Percentiles rank a stretch among this genome's conserved stretches.
phyloP scores from a whole-genome alignment of 2,113 vertebrate species.

The Isichthys henryi region DNA sequence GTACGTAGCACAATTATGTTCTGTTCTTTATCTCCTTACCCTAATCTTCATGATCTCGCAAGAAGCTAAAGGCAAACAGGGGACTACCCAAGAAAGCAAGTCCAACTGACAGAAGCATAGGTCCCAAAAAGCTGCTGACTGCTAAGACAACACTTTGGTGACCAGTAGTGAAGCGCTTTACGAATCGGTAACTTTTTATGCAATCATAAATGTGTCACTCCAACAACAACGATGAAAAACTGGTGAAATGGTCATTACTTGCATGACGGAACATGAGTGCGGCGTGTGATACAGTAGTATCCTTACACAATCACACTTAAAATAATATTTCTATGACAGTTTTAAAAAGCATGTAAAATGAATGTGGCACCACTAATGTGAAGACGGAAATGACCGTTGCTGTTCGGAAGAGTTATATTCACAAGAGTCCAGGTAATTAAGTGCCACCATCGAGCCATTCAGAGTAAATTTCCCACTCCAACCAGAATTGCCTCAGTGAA shows the following conservation, averaged over 20 bases:
- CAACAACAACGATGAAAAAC: neutral
- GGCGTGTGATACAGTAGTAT: neutral
- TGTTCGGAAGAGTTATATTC: neutral
- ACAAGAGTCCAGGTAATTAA: neutral
- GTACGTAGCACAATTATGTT: neutral
- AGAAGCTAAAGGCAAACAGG: neutral
- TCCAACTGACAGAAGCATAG: neutral
- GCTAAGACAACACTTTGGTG: neutral
- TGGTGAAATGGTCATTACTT: neutral
- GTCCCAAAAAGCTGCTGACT: neutral
- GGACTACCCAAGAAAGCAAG: neutral
- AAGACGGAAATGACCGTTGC: neutral
- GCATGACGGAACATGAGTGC: neutral
- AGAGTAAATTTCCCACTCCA: neutral
- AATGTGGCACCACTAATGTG: neutral
- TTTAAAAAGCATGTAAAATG: neutral
- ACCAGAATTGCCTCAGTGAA: neutral
- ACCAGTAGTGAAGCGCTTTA: neutral
- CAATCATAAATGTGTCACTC: neutral
- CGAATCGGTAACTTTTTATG: neutral
- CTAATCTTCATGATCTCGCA: neutral
- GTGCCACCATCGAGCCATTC: neutral
- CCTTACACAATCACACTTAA: neutral
- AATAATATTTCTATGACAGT: neutral
- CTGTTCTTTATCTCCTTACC: neutral